These are phyloP conservation scores for Sminthopsis crassicaudata DNA, from an alignment of 2,113 vertebrate species.

Conservation along the genomic window DNA sequence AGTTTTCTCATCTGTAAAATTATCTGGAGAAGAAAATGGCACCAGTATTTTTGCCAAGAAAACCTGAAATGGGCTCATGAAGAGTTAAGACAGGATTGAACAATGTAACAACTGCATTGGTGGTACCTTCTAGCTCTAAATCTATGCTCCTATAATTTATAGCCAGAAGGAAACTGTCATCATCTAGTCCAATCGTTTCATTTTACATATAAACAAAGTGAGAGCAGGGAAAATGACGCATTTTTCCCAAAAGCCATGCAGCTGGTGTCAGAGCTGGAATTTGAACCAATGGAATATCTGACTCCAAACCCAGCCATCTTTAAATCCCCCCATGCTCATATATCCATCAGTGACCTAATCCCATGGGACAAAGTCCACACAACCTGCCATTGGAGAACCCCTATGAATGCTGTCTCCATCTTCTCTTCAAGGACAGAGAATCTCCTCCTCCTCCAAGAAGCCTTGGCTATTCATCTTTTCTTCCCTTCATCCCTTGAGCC, in stretches of 20 bases:
- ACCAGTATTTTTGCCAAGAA: too few relatives aligned
- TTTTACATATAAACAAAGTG: background rate
- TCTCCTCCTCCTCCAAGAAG: background rate
- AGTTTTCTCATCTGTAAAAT: too few relatives aligned
- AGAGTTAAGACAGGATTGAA: too few relatives aligned
- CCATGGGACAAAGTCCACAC: background rate
- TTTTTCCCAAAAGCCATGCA: background rate
- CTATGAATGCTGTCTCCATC: background rate
- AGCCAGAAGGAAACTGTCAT: background rate
- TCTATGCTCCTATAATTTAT: background rate
- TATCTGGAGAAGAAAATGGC: too few relatives aligned
- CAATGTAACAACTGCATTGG: too few relatives aligned
- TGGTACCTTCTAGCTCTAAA: background rate
- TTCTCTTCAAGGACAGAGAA: background rate
- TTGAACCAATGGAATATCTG: background rate
- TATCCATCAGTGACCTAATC: background rate
- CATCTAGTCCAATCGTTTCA: background rate
- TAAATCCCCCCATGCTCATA: background rate
- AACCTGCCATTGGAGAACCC: background rate
- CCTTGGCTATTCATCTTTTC: background rate
- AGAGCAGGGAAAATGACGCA: background rate
- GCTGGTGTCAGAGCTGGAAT: background rate
- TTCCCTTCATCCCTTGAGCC: background rate
- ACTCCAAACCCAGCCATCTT: background rate
- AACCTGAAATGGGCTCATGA: too few relatives aligned